Conservation (phyloP, 2,113 vertebrate species). For the Lasiurus cinereus region DNA sequence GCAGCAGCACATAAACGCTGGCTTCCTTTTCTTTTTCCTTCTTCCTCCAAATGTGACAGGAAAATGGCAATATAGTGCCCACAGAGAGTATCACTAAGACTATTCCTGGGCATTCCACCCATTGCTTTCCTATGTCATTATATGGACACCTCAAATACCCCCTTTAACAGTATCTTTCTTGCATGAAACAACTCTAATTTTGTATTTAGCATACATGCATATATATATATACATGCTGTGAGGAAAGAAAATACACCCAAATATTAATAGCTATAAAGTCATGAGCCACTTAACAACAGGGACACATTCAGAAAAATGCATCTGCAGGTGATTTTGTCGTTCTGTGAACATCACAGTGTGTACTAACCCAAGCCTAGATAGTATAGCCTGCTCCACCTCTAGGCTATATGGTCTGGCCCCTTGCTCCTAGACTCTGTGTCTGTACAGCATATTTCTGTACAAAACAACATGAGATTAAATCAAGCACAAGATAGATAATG, state of each 20-base stretch:
- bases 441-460: neutral
- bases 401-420: neutral
- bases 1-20: neutral
- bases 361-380: neutral
- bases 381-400: neutral
- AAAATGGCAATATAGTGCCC: neutral
- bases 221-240: neutral
- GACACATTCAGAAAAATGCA: neutral
- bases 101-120: neutral
- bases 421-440: neutral
- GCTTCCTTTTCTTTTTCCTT: neutral
- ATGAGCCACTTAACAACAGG: neutral
- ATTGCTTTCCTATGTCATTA: conserved; percentile 36
- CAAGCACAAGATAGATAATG: neutral
- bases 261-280: neutral
- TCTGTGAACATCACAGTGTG: neutral
- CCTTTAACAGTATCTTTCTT: neutral
- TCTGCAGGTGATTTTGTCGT: neutral
- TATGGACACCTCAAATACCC: neutral
- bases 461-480: neutral
- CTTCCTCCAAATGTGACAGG: neutral
- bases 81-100: neutral
- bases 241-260: neutral
- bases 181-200: neutral
- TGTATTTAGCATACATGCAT: neutral